Percentiles rank a stretch among this genome's conserved stretches.
Conservation (phyloP, 2,797 vertebrate species). For the Malurus splendens region DNA sequence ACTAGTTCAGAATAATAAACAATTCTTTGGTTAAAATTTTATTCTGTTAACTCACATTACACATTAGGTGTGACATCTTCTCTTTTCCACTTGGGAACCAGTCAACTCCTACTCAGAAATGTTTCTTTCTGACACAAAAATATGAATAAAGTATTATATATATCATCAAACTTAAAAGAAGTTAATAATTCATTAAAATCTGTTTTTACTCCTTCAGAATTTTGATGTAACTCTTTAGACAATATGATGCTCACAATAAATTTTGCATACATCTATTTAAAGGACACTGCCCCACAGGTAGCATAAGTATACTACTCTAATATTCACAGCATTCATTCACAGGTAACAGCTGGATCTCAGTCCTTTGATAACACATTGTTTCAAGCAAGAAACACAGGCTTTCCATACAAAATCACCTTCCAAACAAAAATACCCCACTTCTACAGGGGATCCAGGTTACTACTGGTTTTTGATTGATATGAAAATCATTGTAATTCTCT, state of each 20-base stretch:
- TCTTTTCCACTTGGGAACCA: not conserved
- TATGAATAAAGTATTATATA: not conserved
- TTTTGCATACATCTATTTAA: not conserved
- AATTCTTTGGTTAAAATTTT: not conserved
- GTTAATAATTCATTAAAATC: not conserved
- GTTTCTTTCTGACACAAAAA: not conserved
- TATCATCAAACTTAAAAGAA: not conserved
- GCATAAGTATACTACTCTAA: not conserved
- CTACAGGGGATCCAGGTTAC: not conserved
- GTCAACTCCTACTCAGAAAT: not conserved
- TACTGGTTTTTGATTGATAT: not conserved
- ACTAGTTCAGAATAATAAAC: not conserved
- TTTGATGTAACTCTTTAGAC: not conserved
- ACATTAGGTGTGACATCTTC: not conserved
- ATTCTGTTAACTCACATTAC: not conserved
- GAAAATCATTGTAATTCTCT: not conserved
- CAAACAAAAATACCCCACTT: not conserved
- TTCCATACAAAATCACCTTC: not conserved
- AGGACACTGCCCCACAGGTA: not conserved
- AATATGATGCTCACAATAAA: not conserved
- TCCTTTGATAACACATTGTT: not conserved
- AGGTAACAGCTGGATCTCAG: not conserved
- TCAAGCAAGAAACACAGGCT: not conserved
- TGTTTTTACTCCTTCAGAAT: not conserved
- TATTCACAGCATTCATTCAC: not conserved